phyloP scores from a whole-genome alignment of 2,888 invertebrate genomes.

The Drosophila multiciliata region DNA sequence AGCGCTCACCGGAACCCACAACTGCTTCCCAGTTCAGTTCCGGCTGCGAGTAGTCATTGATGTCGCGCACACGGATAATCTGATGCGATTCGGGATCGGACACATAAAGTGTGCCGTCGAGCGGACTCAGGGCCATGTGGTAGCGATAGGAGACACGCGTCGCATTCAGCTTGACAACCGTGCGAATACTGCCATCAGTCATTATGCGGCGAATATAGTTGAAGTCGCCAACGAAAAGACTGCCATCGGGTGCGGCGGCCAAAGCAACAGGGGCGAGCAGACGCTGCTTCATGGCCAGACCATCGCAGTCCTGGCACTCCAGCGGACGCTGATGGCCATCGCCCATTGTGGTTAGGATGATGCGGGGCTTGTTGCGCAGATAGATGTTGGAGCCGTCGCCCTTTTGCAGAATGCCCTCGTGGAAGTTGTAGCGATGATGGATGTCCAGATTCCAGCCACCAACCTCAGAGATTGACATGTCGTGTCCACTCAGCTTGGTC shows the following conservation, averaged over 20 bases:
- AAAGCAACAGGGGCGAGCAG: constrained; percentile 96
- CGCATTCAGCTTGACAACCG: constrained; percentile 88
- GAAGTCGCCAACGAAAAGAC: constrained; percentile 97
- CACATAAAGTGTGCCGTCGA: constrained; percentile 96
- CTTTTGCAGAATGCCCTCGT: constrained; percentile 98
- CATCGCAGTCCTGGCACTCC: constrained; percentile 93
- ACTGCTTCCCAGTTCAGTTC: constrained; percentile 97
- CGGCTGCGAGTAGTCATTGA: constrained; percentile 92
- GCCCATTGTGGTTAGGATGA: constrained; percentile 96
- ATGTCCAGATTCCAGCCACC: constrained; percentile 99
- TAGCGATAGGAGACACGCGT: constrained; percentile 98
- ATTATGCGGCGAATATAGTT: constrained; percentile 95
- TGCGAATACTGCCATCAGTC: constrained; percentile 90
- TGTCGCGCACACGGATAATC: constrained; percentile 94
- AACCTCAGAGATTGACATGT: constrained; percentile 98
- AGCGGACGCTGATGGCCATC: constrained; percentile 95
- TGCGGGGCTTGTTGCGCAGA: constrained; percentile 95
- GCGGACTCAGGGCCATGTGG: constrained; percentile 97
- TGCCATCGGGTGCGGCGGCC: constrained; percentile 96
- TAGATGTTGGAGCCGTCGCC: constrained; percentile 99
- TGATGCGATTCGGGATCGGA: constrained; percentile 98
- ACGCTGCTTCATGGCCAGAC: constrained; percentile 91
- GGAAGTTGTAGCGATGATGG: constrained; percentile 98
- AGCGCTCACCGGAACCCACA: constrained; percentile 97
- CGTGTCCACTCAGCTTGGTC: constrained; percentile 97